phyloP scores from a whole-genome alignment of 2,113 vertebrate genomes.

The Stigmatopora argus region DNA sequence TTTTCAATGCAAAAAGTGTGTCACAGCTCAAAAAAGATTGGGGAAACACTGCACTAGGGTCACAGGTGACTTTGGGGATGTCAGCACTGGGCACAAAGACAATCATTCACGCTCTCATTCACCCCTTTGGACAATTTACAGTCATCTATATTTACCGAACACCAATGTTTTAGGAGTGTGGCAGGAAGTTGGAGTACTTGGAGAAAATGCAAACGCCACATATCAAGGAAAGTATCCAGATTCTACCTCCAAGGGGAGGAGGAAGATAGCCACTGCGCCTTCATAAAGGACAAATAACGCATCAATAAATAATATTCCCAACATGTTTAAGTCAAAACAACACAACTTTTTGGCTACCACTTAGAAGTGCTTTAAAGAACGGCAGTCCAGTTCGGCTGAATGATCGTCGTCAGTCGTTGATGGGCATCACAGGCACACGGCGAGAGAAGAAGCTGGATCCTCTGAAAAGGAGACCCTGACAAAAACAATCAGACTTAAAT shows the following conservation, averaged over 20 bases:
- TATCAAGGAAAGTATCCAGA: background rate
- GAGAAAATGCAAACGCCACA: background rate
- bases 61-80: background rate
- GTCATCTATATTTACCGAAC: background rate
- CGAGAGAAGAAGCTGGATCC: conserved; percentile 87
- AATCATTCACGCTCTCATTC: background rate
- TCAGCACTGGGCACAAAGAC: background rate
- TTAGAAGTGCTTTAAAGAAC: background rate
- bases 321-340: background rate
- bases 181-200: background rate
- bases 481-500: background rate
- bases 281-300: background rate
- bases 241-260: background rate
- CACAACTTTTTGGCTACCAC: background rate
- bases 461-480: conserved; percentile 80
- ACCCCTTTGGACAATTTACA: no score
- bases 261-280: background rate
- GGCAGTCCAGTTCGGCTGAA: background rate
- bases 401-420: conserved; percentile 28
- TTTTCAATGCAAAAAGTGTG: no score
- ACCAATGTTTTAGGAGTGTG: background rate
- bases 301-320: background rate
- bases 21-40: no score
- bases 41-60: background rate
- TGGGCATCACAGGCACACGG: conserved; percentile 60